A percentile compares a stretch with the other conserved stretches of the same genome.
phyloP scores from a whole-genome alignment of 2,113 vertebrate species.

The Eolophus roseicapilla region DNA sequence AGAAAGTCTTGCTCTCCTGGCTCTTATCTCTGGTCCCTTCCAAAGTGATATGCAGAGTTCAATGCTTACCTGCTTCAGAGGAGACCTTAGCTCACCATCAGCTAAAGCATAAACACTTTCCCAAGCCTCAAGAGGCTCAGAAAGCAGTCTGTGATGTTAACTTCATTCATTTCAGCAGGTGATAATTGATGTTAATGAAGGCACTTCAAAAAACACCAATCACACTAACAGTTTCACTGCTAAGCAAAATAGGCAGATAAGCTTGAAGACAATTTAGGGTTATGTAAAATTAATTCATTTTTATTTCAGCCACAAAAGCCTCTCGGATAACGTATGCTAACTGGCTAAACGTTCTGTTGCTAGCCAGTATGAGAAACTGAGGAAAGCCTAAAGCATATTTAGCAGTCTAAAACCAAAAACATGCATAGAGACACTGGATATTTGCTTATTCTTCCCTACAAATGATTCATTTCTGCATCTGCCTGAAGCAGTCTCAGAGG shows the following conservation, averaged over 20 bases:
- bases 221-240: background rate
- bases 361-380: background rate
- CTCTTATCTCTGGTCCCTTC: background rate
- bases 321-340: background rate
- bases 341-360: background rate
- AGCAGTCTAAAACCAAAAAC: background rate
- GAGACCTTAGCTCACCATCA: background rate
- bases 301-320: background rate
- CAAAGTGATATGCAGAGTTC: background rate
- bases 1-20: background rate
- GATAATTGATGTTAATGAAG: background rate
- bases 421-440: background rate
- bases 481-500: background rate
- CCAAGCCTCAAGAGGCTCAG: background rate
- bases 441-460: background rate
- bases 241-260: background rate
- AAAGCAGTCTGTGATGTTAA: background rate
- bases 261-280: background rate
- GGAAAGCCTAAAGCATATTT: background rate
- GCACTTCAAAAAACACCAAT: background rate
- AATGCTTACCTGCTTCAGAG: background rate
- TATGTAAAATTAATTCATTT: background rate
- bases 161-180: background rate
- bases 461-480: background rate
- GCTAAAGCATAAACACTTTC: background rate